Conservation (phyloP, 2,113 vertebrate genomes). For the Ophiodon elongatus region DNA sequence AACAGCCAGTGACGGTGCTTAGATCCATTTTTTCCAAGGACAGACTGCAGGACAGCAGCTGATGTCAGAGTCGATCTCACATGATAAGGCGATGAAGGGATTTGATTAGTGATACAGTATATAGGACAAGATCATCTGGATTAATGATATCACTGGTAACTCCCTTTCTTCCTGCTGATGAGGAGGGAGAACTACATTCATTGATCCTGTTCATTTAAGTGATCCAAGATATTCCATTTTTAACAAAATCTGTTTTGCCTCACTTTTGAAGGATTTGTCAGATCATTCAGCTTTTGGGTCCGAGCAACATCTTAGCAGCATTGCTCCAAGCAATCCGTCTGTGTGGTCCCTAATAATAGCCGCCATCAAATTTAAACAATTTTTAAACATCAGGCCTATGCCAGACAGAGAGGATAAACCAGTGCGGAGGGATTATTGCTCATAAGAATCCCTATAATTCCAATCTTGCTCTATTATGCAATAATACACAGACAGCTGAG, state of each 20-base stretch:
- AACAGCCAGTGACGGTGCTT: slow-evolving; percentile 7
- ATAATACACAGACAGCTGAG: slow-evolving; percentile 79
- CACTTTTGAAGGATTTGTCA: slow-evolving; percentile 18
- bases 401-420: slow-evolving; percentile 69
- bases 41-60: slow-evolving; percentile 63
- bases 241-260: slow-evolving; percentile 6
- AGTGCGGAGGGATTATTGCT: slow-evolving; percentile 72
- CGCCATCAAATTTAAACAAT: slow-evolving; percentile 60
- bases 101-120: slow-evolving; percentile 79
- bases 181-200: slow-evolving; percentile 13
- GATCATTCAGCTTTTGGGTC: slow-evolving; percentile 13
- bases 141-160: slow-evolving; percentile 56
- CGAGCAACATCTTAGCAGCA: neutral
- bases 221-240: neutral
- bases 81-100: slow-evolving; percentile 82
- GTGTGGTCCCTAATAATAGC: slow-evolving; percentile 39
- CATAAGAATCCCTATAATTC: slow-evolving; percentile 78
- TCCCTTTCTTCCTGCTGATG: slow-evolving; percentile 12
- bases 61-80: slow-evolving; percentile 60
- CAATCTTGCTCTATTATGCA: slow-evolving; percentile 82
- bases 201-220: slow-evolving; percentile 12
- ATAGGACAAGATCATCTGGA: slow-evolving; percentile 79
- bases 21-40: slow-evolving; percentile 60
- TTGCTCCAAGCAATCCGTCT: slow-evolving; percentile 21
- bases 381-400: slow-evolving; percentile 53